Evolutionary conservation across 1,140 invertebrate species (phyloP).

Genomic region (Cardiocondyla obscurior): DNA sequence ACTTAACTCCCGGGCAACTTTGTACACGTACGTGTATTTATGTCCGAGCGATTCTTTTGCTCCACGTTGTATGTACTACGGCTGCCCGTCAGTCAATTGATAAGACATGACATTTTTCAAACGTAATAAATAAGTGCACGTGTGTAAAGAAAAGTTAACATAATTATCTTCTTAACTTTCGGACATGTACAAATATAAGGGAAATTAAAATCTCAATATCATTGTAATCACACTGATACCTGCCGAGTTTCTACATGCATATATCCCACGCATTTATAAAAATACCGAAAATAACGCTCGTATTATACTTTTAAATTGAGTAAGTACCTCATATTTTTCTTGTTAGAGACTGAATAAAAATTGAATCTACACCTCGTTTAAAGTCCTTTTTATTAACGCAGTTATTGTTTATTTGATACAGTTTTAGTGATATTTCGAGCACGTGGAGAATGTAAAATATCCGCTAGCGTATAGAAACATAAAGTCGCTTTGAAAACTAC

Average conservation of each 20-base stretch:
- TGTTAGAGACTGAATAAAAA: background rate
- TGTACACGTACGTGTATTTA: background rate
- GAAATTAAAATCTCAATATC: background rate
- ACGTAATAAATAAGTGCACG: background rate
- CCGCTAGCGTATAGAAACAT: constrained; percentile 18
- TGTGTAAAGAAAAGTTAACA: background rate
- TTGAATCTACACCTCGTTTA: background rate
- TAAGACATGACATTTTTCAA: constrained; percentile 7
- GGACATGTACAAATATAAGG: background rate
- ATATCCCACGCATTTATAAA: background rate
- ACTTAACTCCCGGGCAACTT: constrained; percentile 28
- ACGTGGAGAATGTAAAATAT: constrained; percentile 52
- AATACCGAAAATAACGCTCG: background rate
- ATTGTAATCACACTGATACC: background rate
- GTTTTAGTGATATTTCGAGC: constrained; percentile 16
- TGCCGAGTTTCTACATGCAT: background rate
- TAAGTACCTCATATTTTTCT: background rate
- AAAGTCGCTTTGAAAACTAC: constrained; percentile 64
- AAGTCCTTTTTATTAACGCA: background rate
- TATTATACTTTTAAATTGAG: background rate
- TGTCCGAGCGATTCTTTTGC: background rate
- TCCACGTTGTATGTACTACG: no score
- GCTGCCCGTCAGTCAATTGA: background rate
- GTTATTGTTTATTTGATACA: constrained; percentile 19
- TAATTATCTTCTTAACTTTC: background rate